phyloP scores from a whole-genome alignment of 2,797 vertebrate species.

The Pipistrellus kuhlii region DNA sequence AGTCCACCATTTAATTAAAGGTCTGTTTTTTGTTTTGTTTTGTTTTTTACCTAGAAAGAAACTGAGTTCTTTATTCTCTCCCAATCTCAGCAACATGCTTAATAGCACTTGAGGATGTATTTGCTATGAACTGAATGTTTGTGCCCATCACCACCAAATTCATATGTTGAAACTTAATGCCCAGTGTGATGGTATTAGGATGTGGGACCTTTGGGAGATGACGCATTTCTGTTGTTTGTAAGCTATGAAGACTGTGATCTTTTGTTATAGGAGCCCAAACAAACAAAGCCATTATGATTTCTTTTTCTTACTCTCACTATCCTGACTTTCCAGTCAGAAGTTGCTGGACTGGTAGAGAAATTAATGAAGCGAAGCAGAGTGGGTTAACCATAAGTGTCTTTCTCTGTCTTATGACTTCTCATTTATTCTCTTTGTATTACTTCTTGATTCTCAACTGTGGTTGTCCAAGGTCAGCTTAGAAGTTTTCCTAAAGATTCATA shows the following conservation, averaged over 20 bases:
- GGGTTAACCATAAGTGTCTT: neutral
- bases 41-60: neutral
- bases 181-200: neutral
- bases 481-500: neutral
- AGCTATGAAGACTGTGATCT: neutral
- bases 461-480: neutral
- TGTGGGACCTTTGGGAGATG: neutral
- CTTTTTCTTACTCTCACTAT: neutral
- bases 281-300: neutral
- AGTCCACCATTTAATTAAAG: neutral
- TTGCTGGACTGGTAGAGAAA: conserved; percentile 16
- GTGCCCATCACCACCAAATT: neutral
- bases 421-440: neutral
- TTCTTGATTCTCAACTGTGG: neutral
- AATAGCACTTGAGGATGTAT: neutral
- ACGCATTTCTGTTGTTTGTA: neutral
- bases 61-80: neutral
- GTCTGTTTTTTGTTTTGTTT: neutral
- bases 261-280: neutral
- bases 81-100: neutral
- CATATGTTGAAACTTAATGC: neutral
- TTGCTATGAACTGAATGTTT: neutral
- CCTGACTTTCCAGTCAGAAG: neutral
- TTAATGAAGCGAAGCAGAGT: neutral
- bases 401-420: neutral